Base-by-base conservation (phyloP, 2,888 invertebrate genomes). In the Poecilobothrus nobilitatus region DNA sequence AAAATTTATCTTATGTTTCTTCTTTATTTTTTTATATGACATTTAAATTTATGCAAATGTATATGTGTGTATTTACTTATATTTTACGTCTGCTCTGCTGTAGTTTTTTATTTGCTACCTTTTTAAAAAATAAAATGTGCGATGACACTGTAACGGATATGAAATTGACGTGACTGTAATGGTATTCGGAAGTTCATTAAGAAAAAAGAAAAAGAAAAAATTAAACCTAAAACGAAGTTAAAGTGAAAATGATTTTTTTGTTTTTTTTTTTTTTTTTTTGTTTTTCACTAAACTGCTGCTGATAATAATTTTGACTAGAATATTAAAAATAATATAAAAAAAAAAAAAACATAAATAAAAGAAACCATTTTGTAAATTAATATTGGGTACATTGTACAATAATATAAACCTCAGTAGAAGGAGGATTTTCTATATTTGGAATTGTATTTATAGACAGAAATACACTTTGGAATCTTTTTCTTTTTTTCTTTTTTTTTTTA, bases 141-240 rank as follows among this genome's bases (percentile, higher is more conserved):
- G 15, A 15, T 53, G 53, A 53, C 53, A 53, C 7, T 10, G 53
- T 53, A 53, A 6, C 53, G 53, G 53, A 53, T 53, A 53, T n/a
- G 18, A 53, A 53, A 53, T 53, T 53, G 53, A 53, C 53, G 53
- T 53, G 53, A 53, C 53, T 53, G 12, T 53, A 53, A 53, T 53
- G 18, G 53, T n/a, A 53, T 53, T 53, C 53, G 53, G 53, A 53
- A 53, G 53, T 53, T 53, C 53, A 53, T 53, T 53, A 53, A 53
- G 15, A 53, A 15, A 53, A 53, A 18, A 53, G 18, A 53, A 53
- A 18, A 53, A 37, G 9, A 27, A 27, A 4, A 5, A 27, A 27
- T 4, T 27, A 27, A 27, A 27, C 27, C 27, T 4, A 27, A 27
- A 27, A 27, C 7, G 9, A 37, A 37, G 5, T 37, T 53, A 53